Conservation (phyloP, 92 coral and sea anemone species). For the Plumapathes pennacea region DNA sequence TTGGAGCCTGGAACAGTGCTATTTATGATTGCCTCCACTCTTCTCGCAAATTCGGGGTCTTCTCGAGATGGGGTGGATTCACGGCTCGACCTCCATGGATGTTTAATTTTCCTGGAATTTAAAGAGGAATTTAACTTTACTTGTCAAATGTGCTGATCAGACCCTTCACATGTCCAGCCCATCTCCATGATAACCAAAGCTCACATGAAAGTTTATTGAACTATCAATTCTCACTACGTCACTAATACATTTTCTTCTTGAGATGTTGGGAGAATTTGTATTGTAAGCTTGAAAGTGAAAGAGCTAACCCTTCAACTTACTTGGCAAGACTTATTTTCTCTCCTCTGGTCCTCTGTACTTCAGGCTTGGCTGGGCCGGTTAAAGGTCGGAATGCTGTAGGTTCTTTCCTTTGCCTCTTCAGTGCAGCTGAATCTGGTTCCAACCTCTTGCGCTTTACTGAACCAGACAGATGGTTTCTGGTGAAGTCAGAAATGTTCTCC, state of each 20-base stretch:
- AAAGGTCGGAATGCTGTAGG: constrained; percentile 10
- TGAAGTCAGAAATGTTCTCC: too few species aligned
- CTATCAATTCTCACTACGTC: neutral
- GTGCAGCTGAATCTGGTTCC: constrained; percentile 10
- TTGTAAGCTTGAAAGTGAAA: neutral
- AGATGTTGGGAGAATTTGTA: neutral
- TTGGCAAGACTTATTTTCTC: constrained; percentile 74
- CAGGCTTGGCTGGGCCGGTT: constrained; percentile 85
- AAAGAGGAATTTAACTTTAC: too few species aligned
- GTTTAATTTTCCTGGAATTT: too few species aligned
- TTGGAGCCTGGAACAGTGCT: constrained; percentile 79
- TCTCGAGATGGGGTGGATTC: too few species aligned
- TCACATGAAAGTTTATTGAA: too few species aligned
- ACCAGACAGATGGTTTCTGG: too few species aligned
- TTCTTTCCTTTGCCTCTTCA: constrained; percentile 37
- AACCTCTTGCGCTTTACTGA: constrained; percentile 71
- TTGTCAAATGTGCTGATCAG: too few species aligned
- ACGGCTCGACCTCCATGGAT: too few species aligned
- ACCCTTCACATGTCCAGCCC: too few species aligned
- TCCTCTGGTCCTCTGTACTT: constrained; percentile 71
- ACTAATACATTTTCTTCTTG: neutral
- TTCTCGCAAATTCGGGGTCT: constrained; percentile 78
- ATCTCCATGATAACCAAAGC: too few species aligned
- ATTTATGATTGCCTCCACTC: constrained; percentile 85
- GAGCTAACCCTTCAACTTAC: constrained; percentile 41